A percentile compares a stretch with the other conserved stretches of the same genome.
Evolutionary conservation across 2,888 invertebrate species (phyloP).

Genomic region (Rhimphoctona megacephalus): DNA sequence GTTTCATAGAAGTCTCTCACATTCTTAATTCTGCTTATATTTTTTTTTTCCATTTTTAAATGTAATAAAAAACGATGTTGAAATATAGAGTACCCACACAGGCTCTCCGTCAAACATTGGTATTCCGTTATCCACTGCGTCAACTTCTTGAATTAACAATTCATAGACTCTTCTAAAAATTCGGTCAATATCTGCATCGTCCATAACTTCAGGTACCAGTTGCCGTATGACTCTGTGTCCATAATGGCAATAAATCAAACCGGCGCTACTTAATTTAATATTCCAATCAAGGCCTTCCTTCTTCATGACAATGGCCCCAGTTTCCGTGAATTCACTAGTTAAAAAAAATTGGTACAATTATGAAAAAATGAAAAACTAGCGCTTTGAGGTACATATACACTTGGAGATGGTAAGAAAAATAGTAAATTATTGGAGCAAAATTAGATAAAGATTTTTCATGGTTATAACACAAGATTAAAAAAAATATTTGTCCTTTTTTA

Average conservation of each 20-base stretch:
- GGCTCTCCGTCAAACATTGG: conserved; percentile 91
- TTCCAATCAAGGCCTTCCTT: conserved; percentile 80
- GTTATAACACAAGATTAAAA: no score
- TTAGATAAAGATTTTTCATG: no score
- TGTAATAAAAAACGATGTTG: background rate
- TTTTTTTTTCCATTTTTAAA: background rate
- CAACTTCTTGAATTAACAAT: conserved; percentile 95
- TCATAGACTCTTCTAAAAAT: conserved; percentile 93
- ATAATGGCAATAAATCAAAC: conserved; percentile 95
- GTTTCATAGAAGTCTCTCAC: no score
- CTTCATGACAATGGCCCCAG: conserved; percentile 78
- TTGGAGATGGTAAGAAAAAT: no score
- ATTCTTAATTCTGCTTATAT: no score
- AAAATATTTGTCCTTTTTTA: no score
- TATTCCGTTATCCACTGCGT: conserved; percentile 99
- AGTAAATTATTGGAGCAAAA: no score
- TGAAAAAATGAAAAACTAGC: background rate
- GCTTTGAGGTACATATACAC: background rate
- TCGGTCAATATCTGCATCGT: conserved; percentile 86
- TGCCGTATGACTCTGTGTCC: conserved; percentile 92
- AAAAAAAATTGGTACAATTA: background rate
- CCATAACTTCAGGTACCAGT: conserved; percentile 85
- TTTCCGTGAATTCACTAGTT: conserved; percentile 78
- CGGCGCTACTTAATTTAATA: conserved; percentile 96
- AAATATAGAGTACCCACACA: conserved; percentile 72